These are phyloP conservation scores for Cacatua alba DNA, from an alignment of 2,113 vertebrate species.

Conservation along the genomic window DNA sequence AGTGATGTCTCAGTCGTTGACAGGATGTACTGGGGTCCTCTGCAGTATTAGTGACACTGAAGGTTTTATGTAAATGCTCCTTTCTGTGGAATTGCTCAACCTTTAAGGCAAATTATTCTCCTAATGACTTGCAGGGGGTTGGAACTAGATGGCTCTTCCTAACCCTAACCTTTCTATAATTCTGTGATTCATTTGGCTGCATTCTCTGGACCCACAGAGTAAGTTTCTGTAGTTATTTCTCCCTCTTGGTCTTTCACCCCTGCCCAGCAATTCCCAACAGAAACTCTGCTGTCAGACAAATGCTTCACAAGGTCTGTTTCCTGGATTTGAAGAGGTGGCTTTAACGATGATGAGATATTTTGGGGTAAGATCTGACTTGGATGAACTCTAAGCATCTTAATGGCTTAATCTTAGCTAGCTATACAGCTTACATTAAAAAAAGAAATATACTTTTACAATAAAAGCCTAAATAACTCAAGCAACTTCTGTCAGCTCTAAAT, in stretches of 20 bases:
- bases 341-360: not conserved
- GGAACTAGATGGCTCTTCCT: not conserved
- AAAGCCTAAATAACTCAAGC: not conserved
- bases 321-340: not conserved
- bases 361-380: not conserved
- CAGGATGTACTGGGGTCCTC: too few relatives aligned
- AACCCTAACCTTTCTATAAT: not conserved
- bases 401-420: not conserved
- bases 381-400: not conserved
- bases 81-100: not conserved
- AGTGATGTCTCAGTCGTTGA: not conserved
- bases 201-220: not conserved
- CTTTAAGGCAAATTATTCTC: not conserved
- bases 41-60: not conserved
- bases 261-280: not conserved
- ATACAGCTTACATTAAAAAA: not conserved
- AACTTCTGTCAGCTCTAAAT: not conserved
- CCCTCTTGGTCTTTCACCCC: not conserved
- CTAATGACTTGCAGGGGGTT: not conserved
- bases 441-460: not conserved
- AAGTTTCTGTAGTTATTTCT: not conserved
- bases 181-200: not conserved
- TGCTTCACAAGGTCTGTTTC: not conserved
- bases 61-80: not conserved
- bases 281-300: not conserved